Base-by-base conservation (phyloP, 2,113 vertebrate genomes). In the Parus major region DNA sequence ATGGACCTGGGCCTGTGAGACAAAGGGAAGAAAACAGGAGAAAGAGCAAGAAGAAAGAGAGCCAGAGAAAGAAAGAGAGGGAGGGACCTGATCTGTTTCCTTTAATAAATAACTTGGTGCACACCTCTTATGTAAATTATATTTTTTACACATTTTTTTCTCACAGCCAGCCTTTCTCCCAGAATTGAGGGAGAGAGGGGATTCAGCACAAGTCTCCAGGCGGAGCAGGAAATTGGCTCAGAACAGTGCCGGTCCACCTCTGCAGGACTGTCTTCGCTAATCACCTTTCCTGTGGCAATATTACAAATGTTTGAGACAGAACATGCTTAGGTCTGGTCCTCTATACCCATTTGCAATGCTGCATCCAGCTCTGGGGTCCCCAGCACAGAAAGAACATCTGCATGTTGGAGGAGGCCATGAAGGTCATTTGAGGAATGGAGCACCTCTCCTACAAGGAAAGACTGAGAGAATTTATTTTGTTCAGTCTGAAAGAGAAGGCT, bases 201-300 rank as follows among this genome's bases (percentile, higher is more conserved):
- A 21, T 60, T 52, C 31, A 42, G 6, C 25, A 42, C 0, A 2
- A 82, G 14, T 20, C 25, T 52, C 10, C 13, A 52, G 36, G 36
- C 1, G 2, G 36, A 71, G 36, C 33, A 52, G 39, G 56, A 53
- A 53, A 16, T 21, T 31, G 39, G 4, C 27, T 44, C 56, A 61
- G 21, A 44, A 25, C 15, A 61, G 16, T 12, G 25, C 13, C 61
- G 25, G 7, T 35, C 47, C 16, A 44, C 7, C 22, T 44, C 17
- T 0, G 0, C 11, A 24, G 47, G 16, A 44, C 33, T 2, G 5
- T 31, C 16, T 36, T 25, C 0, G 1, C 8, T 24, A 18, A 44
- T 21, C 13, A 17, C 27, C 11, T 33, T 63, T 83, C 27, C 81
- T 72, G 10, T 22, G 35, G 33, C 23, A 64, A 28, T 15, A 24